Evolutionary conservation across 1,140 invertebrate genomes (phyloP).

Genomic region (Galendromus occidentalis): DNA sequence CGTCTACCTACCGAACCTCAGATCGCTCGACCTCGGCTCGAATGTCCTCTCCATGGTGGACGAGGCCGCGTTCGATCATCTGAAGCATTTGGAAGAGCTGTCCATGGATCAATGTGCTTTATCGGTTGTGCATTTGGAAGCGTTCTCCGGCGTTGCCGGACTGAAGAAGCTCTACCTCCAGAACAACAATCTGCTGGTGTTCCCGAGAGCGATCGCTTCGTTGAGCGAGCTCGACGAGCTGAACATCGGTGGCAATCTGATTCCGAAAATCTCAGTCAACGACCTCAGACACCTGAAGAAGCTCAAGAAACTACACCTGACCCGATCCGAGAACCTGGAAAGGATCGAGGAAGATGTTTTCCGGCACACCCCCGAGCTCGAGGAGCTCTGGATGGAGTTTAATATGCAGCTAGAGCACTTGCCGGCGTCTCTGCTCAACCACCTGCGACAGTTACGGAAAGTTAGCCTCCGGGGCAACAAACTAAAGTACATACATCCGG

Average conservation of each 20-base stretch:
- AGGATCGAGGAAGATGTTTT: conserved; percentile 25
- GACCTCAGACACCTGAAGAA: conserved; percentile 19
- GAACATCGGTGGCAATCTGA: conserved; percentile 20
- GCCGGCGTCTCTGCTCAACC: conserved; percentile 45
- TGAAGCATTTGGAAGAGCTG: conserved; percentile 47
- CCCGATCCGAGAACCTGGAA: conserved; percentile 23
- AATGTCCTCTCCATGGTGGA: conserved; percentile 51
- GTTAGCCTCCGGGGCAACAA: conserved; percentile 27
- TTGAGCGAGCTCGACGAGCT: conserved; percentile 27
- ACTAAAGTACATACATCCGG: conserved; percentile 15
- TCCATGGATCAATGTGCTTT: conserved; percentile 57
- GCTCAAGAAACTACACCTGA: conserved; percentile 21
- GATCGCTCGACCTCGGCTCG: conserved; percentile 47
- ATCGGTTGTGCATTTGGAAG: conserved; percentile 46
- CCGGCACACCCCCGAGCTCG: conserved; percentile 35
- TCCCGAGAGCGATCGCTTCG: conserved; percentile 51
- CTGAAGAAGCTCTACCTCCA: conserved; percentile 50
- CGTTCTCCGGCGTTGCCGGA: conserved; percentile 49
- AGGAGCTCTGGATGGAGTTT: conserved; percentile 39
- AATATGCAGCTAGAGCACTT: conserved; percentile 26
- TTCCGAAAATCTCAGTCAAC: conserved; percentile 14
- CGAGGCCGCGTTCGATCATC: conserved; percentile 29
- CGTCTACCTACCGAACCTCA: conserved; percentile 38
- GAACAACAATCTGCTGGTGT: conserved; percentile 47
- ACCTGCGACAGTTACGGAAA: conserved; percentile 45